Conservation (phyloP, 2,888 invertebrate species). For the Oithona nana region DNA sequence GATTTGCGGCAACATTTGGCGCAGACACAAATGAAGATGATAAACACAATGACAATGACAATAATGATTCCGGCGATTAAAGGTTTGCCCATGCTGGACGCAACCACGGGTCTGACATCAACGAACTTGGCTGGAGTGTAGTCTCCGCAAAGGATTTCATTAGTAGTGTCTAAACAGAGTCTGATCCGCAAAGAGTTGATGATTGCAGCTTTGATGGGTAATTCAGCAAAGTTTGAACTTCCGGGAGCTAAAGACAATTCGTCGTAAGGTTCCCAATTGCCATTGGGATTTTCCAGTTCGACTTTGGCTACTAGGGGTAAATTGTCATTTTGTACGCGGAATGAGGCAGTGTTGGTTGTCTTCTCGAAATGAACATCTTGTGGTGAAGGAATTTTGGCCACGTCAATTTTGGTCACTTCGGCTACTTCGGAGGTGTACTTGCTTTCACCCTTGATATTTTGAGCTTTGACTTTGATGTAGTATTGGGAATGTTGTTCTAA, state of each 20-base stretch:
- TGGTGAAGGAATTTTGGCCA: conserved; percentile 47
- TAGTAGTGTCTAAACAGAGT: conserved; percentile 56
- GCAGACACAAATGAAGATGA: conserved; percentile 55
- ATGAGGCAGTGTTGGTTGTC: conserved; percentile 49
- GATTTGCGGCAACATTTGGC: conserved; percentile 39
- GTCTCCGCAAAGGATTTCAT: conserved; percentile 54
- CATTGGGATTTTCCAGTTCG: conserved; percentile 18
- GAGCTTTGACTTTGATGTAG: conserved; percentile 65
- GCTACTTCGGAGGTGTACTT: conserved; percentile 66
- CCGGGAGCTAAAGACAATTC: conserved; percentile 4
- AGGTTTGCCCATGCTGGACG: conserved; percentile 15
- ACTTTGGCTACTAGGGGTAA: conserved; percentile 45
- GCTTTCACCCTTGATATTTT: conserved; percentile 68
- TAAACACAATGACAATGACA: conserved; percentile 54
- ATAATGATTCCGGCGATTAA: conserved; percentile 52
- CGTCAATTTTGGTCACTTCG: conserved; percentile 61
- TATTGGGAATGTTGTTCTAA: conserved; percentile 71
- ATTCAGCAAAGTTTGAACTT: background rate
- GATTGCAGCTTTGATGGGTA: conserved; percentile 17
- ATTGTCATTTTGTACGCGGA: conserved; percentile 59
- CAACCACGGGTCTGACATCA: background rate
- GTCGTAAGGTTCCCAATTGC: conserved; percentile 11
- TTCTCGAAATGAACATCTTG: conserved; percentile 65
- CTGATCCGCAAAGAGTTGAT: conserved; percentile 44
- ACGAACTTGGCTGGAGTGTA: conserved; percentile 13